Evolutionary conservation across 2,113 vertebrate species (phyloP).

Genomic region (Benitochromis conjunctus): DNA sequence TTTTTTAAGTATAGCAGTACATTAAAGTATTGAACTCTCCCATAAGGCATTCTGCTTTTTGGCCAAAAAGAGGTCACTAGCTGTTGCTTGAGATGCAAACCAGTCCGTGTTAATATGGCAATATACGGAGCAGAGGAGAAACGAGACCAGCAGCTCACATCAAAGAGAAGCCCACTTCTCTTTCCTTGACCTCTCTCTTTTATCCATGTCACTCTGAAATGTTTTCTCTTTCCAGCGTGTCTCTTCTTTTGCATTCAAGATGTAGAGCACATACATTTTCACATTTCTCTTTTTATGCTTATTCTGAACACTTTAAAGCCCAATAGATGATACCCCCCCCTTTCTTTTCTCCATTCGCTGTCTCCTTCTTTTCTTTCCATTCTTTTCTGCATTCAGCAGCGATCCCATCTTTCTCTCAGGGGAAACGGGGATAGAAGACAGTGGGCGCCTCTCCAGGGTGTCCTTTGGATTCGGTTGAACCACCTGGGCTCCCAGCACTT

Average conservation of each 20-base stretch:
- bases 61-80: not conserved
- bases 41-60: not conserved
- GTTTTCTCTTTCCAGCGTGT: not conserved
- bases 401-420: not conserved
- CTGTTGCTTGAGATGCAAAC: not conserved
- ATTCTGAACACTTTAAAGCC: not conserved
- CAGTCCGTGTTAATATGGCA: not conserved
- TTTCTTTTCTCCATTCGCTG: not conserved
- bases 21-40: not conserved
- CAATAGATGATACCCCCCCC: not conserved
- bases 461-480: conserved; percentile 33
- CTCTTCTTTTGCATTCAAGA: not conserved
- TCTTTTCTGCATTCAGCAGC: not conserved
- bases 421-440: not conserved
- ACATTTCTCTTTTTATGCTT: not conserved
- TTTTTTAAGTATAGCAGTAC: not conserved
- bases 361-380: not conserved
- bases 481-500: conserved; percentile 43
- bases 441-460: conserved; percentile 16
- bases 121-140: not conserved
- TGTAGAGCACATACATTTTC: not conserved
- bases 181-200: not conserved
- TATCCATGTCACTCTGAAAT: not conserved
- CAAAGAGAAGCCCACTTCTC: not conserved
- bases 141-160: not conserved